A percentile compares a stretch with the other conserved stretches of the same genome.
Evolutionary conservation across 2,888 invertebrate genomes (phyloP).

Genomic region (Artemia sinica): DNA sequence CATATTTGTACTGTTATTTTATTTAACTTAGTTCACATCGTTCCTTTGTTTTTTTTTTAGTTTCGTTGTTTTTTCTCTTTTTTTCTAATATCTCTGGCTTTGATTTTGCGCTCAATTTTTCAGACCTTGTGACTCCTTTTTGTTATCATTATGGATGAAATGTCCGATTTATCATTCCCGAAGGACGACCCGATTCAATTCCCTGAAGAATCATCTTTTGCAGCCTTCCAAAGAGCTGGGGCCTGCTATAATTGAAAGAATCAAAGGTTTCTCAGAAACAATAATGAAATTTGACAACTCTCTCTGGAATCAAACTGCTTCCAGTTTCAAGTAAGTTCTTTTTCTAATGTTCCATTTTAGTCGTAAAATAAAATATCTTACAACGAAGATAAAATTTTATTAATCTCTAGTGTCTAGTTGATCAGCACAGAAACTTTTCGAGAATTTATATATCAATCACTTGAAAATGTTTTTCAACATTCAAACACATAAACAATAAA

Average conservation of each 20-base stretch:
- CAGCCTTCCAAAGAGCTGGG: slow-evolving; percentile 62
- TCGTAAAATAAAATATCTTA: no score
- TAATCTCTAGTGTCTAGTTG: no score
- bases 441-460: no score
- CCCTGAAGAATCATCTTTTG: slow-evolving; percentile 42
- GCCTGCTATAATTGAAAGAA: slow-evolving; percentile 58
- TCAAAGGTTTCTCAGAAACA: slow-evolving; percentile 66
- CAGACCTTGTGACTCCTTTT: slow-evolving; percentile 5
- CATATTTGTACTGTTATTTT: not conserved
- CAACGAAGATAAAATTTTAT: no score
- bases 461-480: no score
- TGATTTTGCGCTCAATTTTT: not conserved
- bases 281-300: slow-evolving; percentile 36
- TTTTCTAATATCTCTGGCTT: not conserved
- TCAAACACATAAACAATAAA: no score
- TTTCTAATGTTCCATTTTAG: no score
- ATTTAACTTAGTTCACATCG: not conserved
- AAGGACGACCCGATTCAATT: slow-evolving; percentile 48
- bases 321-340: slow-evolving; percentile 8
- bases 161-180: slow-evolving; percentile 56
- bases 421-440: no score
- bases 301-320: slow-evolving; percentile 29
- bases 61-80: not conserved
- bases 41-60: not conserved
- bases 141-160: slow-evolving; percentile 47